Conservation (phyloP, 2,797 vertebrate genomes). For the Ambastaia sidthimunki region DNA sequence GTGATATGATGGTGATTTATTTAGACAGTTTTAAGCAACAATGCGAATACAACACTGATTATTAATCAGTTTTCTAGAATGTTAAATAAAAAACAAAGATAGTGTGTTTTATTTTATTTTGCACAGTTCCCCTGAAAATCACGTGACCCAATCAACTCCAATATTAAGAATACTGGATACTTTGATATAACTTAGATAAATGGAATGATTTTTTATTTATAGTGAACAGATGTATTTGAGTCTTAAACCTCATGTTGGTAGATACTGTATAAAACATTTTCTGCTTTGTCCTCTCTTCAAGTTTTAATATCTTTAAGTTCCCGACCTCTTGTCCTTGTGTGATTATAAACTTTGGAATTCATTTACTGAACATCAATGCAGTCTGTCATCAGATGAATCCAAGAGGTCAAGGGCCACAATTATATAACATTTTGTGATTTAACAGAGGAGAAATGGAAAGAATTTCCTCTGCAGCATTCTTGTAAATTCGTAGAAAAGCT, state of each 20-base stretch:
- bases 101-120: not conserved
- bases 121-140: not conserved
- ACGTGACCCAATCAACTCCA: not conserved
- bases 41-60: too few species aligned
- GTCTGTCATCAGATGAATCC: not conserved
- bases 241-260: not conserved
- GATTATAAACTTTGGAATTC: not conserved
- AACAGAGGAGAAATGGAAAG: not conserved
- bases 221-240: not conserved
- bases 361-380: slow-evolving; percentile 1
- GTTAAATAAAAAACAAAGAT: not conserved
- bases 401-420: not conserved
- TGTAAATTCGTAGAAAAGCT: not conserved
- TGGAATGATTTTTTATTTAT: not conserved
- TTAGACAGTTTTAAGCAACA: too few species aligned
- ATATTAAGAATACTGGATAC: not conserved
- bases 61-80: too few species aligned
- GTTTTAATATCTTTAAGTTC: slow-evolving; percentile 3
- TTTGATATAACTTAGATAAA: not conserved
- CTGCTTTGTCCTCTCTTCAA: not conserved
- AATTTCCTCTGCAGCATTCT: not conserved
- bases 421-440: not conserved
- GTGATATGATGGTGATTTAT: not conserved
- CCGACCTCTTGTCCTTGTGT: not conserved
- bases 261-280: not conserved